phyloP scores from a whole-genome alignment of 2,113 vertebrate species.

The Junco hyemalis region DNA sequence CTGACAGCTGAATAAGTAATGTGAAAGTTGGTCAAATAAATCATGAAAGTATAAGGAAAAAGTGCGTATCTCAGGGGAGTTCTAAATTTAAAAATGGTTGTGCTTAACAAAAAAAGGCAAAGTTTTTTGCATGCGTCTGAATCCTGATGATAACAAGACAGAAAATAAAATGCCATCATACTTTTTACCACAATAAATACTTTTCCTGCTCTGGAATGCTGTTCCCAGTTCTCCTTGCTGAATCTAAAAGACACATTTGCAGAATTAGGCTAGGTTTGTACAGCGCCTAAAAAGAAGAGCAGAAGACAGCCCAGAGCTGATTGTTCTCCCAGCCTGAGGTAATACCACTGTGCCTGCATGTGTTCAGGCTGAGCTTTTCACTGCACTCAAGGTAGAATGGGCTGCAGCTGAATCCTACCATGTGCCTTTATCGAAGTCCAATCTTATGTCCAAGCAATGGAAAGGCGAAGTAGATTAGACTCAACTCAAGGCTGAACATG shows the following conservation, averaged over 20 bases:
- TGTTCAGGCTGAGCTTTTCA: neutral
- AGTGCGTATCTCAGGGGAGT: neutral
- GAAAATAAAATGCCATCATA: neutral
- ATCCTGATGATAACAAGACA: neutral
- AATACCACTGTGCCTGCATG: neutral
- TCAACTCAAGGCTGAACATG: neutral
- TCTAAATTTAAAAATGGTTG: neutral
- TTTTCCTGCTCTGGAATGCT: neutral
- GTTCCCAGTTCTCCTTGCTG: neutral
- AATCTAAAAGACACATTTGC: neutral
- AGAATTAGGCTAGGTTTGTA: neutral
- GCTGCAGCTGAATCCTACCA: neutral
- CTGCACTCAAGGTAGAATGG: neutral
- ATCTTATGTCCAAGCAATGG: fast-evolving
- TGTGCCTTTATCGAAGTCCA: neutral
- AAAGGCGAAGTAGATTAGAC: neutral
- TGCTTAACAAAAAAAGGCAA: neutral
- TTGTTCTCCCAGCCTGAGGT: neutral
- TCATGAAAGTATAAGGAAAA: neutral
- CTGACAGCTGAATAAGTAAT: neutral
- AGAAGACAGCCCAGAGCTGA: neutral
- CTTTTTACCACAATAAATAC: neutral
- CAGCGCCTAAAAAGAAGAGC: neutral
- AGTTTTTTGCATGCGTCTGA: neutral
- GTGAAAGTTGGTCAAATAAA: neutral